These are phyloP conservation scores for Nezara viridula DNA, from an alignment of 2,888 invertebrate genomes.

Conservation along the genomic window DNA sequence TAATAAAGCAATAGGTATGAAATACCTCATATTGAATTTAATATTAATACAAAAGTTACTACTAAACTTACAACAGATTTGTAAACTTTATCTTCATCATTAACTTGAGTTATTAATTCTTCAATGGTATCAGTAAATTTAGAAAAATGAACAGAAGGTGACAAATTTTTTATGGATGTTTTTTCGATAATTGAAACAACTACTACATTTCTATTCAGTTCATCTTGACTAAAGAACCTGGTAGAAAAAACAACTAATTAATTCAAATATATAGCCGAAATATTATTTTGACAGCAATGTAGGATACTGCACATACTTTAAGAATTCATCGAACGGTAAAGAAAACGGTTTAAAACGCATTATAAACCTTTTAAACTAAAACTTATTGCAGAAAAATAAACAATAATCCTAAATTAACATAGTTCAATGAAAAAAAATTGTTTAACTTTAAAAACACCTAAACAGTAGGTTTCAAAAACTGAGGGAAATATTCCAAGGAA, in stretches of 20 bases:
- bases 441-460: not conserved
- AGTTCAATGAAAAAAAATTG: not conserved
- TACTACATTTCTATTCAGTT: conserved; percentile 72
- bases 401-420: not conserved
- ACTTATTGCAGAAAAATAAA: not conserved
- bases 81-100: conserved; percentile 13
- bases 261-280: not conserved
- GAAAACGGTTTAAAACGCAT: conserved; percentile 19
- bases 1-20: no score
- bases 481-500: not conserved
- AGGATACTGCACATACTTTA: not conserved
- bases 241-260: not conserved
- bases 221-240: conserved; percentile 37
- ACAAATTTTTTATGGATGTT: conserved; percentile 14
- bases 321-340: not conserved
- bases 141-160: not conserved
- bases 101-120: conserved; percentile 3
- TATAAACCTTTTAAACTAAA: not conserved
- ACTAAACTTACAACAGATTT: conserved; percentile 51
- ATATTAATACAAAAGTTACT: conserved; percentile 45
- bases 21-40: not conserved
- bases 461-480: not conserved
- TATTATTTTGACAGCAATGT: not conserved
- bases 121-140: conserved; percentile 41
- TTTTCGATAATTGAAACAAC: conserved; percentile 82